Conservation (phyloP, 2,888 invertebrate species). For the Nasonovia ribisnigri region DNA sequence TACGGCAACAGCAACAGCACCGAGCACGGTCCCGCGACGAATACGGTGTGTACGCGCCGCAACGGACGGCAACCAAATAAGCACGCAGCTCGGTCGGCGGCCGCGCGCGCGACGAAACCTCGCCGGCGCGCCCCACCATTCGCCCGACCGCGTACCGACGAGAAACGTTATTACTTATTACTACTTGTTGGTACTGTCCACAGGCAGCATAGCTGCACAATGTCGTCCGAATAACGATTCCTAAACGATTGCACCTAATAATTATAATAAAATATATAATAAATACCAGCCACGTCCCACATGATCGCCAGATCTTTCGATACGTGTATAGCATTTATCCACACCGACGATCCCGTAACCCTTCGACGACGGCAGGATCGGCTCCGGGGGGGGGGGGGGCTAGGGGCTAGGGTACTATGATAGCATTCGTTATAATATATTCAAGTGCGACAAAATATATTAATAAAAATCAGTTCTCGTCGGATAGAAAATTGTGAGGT, state of each 20-base stretch:
- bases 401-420: too few relatives aligned
- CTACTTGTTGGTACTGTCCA: background rate
- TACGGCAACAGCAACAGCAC: background rate
- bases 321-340: background rate
- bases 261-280: too few relatives aligned
- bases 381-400: too few relatives aligned
- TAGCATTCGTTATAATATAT: too few relatives aligned
- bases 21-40: background rate
- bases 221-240: background rate
- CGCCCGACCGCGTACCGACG: background rate
- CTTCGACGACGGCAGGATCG: background rate
- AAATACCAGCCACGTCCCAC: background rate
- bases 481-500: too few relatives aligned
- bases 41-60: background rate
- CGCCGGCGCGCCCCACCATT: background rate
- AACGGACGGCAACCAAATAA: constrained; percentile 26
- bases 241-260: background rate
- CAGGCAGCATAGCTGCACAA: background rate
- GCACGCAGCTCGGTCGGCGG: background rate
- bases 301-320: background rate
- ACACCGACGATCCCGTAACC: background rate
- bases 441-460: too few relatives aligned
- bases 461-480: too few relatives aligned
- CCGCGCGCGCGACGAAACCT: background rate
- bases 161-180: too few relatives aligned